phyloP scores from a whole-genome alignment of 2,888 invertebrate species.

The Stramonita haemastoma region DNA sequence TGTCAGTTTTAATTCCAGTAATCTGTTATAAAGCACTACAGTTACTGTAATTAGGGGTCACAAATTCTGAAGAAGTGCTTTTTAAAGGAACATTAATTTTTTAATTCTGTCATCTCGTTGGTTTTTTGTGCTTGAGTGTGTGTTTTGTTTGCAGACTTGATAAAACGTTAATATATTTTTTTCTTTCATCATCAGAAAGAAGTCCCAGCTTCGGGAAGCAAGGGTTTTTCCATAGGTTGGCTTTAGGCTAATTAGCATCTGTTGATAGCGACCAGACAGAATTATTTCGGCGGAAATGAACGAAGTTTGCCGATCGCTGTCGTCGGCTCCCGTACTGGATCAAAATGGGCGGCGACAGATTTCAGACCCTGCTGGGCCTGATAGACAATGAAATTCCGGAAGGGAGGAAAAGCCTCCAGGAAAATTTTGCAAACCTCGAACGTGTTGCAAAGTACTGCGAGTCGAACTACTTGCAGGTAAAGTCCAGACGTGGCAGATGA shows the following conservation, averaged over 20 bases:
- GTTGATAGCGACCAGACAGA: not conserved
- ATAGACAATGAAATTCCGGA: constrained; percentile 97
- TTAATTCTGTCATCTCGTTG: not conserved
- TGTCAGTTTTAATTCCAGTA: no score
- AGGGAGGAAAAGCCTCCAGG: constrained; percentile 93
- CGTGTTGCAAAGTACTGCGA: constrained; percentile 98
- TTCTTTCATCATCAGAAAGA: no score
- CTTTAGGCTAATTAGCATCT: not conserved
- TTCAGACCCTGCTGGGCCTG: constrained; percentile 78
- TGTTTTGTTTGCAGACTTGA: not conserved
- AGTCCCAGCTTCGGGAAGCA: no score
- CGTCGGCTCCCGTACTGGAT: constrained; percentile 37
- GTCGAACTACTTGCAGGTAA: constrained; percentile 89
- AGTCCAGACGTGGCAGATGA: not conserved
- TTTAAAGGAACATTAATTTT: not conserved
- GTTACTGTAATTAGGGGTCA: no score
- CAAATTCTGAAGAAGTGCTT: no score
- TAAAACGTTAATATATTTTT: not conserved
- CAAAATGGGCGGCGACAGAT: constrained; percentile 71
- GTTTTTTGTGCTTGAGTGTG: not conserved
- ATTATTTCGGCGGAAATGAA: constrained; percentile 1
- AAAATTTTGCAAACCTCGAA: constrained; percentile 96
- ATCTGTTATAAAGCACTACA: no score
- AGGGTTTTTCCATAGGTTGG: not conserved
- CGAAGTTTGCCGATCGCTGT: constrained; percentile 29